Percentiles rank a stretch among this genome's conserved stretches.
Conservation (phyloP, 2,797 vertebrate species). For the Cossypha polioptera region DNA sequence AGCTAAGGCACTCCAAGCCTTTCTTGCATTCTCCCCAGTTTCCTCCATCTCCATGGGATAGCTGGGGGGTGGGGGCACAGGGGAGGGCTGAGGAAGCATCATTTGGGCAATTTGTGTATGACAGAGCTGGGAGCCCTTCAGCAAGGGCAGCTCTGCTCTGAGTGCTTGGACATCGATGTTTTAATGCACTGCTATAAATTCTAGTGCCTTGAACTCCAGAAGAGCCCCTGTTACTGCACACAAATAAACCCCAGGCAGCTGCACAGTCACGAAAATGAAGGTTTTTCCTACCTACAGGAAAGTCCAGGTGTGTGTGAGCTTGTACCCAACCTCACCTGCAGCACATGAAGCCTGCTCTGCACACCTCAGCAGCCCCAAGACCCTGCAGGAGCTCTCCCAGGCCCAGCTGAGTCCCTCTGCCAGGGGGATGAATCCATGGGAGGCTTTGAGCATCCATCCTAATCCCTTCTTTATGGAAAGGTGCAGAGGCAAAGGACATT, state of each 20-base stretch:
- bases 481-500: neutral
- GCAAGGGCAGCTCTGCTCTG: neutral
- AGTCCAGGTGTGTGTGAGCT: neutral
- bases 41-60: neutral
- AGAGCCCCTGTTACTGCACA: neutral
- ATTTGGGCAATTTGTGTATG: neutral
- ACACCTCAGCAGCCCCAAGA: neutral
- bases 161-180: neutral
- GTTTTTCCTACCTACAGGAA: neutral
- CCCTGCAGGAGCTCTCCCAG: neutral
- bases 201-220: neutral
- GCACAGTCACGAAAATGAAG: neutral
- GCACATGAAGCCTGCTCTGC: neutral
- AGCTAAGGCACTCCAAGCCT: neutral
- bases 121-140: neutral
- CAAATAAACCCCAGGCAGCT: neutral
- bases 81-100: neutral
- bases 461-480: neutral
- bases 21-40: neutral
- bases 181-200: neutral
- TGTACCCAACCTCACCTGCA: fast-evolving
- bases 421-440: neutral
- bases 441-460: neutral
- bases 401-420: neutral
- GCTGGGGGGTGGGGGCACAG: fast-evolving